Evolutionary conservation across 1,140 invertebrate species (phyloP).

Genomic region (Oscheius sp.): DNA sequence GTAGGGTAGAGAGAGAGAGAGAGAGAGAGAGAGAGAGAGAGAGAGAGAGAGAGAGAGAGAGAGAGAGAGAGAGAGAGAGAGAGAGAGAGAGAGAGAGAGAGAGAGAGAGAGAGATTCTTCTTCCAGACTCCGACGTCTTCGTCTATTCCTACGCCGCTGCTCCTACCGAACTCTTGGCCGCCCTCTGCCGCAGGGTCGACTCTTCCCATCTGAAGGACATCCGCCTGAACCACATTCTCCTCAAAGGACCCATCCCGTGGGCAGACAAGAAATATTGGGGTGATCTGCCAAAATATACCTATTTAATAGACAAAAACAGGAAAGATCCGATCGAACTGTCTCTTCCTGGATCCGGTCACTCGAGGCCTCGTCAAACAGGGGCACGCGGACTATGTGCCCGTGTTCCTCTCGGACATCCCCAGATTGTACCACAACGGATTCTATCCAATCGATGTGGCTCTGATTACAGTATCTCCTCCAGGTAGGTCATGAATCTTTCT

Average conservation of each 20-base stretch:
- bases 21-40: too few species aligned
- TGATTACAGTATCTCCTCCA: constrained; percentile 82
- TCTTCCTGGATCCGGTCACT: constrained; percentile 42
- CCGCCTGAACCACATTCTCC: constrained; percentile 39
- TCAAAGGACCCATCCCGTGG: constrained; percentile 21
- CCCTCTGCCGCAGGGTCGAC: constrained; percentile 19
- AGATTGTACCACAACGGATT: constrained; percentile 78
- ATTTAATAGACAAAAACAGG: constrained; percentile 22
- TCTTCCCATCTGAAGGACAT: constrained; percentile 29
- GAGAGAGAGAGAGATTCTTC: not conserved
- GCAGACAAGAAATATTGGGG: constrained; percentile 29
- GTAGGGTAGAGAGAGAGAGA: not conserved
- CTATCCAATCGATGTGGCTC: constrained; percentile 77
- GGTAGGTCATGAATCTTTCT: too few species aligned
- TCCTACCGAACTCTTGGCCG: constrained; percentile 38
- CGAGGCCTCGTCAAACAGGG: constrained; percentile 41
- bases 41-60: too few species aligned
- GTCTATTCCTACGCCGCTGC: constrained; percentile 26
- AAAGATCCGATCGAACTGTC: constrained; percentile 45
- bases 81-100: too few species aligned
- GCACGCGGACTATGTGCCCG: constrained; percentile 80
- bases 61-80: too few species aligned
- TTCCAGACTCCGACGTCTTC: constrained; percentile 24
- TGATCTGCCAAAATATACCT: constrained; percentile 21
- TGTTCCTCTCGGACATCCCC: constrained; percentile 88